Percentiles rank a stretch among this genome's conserved stretches.
Conservation (phyloP, 2,113 vertebrate species). For the Xiphias gladius region DNA sequence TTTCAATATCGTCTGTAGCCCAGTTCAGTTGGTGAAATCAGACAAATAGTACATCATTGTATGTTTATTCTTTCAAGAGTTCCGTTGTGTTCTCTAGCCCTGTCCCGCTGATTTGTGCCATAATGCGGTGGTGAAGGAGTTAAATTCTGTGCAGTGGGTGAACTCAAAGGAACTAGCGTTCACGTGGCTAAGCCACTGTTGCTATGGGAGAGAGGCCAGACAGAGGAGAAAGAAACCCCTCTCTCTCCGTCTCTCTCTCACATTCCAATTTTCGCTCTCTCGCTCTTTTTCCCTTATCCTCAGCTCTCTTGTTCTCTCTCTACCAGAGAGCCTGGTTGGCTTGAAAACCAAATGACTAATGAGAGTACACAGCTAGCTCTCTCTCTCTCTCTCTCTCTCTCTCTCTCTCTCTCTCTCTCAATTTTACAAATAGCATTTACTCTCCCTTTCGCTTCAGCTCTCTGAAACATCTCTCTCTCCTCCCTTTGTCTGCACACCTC, state of each 20-base stretch:
- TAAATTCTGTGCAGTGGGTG: conserved; percentile 78
- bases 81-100: conserved; percentile 1
- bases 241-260: conserved; percentile 58
- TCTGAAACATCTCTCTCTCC: conserved; percentile 48
- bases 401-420: neutral
- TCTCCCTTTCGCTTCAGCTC: conserved; percentile 56
- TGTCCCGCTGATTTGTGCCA: conserved; percentile 33
- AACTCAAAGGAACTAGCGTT: conserved; percentile 82
- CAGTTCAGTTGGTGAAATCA: neutral
- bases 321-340: conserved; percentile 61
- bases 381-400: conserved; percentile 25
- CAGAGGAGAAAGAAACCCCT: conserved; percentile 78
- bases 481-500: conserved; percentile 28
- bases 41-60: neutral
- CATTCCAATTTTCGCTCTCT: conserved; percentile 58
- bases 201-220: conserved; percentile 86
- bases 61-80: conserved; percentile 1
- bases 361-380: conserved; percentile 57
- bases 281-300: conserved; percentile 38
- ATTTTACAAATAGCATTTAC: conserved; percentile 57
- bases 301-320: conserved; percentile 53
- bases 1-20: neutral
- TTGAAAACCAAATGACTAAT: conserved; percentile 72
- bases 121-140: conserved; percentile 67
- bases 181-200: conserved; percentile 84